Evolutionary conservation across 2,797 vertebrate genomes (phyloP), one percentile per base, ranked within the genome.

Genomic region (Eupleurogrammus muticus): DNA sequence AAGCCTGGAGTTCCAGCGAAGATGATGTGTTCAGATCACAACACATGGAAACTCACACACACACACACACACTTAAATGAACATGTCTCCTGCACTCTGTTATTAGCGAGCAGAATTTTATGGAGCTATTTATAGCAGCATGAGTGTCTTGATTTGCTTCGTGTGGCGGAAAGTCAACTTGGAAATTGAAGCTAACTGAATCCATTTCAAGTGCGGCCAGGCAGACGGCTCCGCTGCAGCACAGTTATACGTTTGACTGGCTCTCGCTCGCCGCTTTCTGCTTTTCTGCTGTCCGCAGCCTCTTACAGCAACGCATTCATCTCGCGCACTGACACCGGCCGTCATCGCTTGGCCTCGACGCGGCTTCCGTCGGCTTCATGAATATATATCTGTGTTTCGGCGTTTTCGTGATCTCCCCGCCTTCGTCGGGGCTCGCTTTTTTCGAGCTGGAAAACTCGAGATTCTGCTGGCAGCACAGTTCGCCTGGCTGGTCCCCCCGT

Each of bases 71-170:
- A 49, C 59, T 56, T 71, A 73, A 89, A 86, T 82, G 73, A 79
- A 59, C 70, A 77, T 79, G 81, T 81, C 79, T 57, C 60, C 76
- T 71, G 62, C 83, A 74, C 81, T 63, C 79, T 75, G 81, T 62
- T 75, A 48, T 88, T 88, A 63, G 72, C 81, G 16, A 79, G 81
- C 52, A 71, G 72, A 78, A 72, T 71, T 86, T 72, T 49, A 81
- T 73, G 42, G 36, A 70, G 2, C 87, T 91, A 77, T 89, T 91
- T 83, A 73, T 85, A 92, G 89, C 35, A 55, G 44, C 20, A 20
- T 70, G 67, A 85, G 79, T 81, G 55, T 84, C 85, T n/a, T 86
- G 87, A 90, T 87, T 77, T 90, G 90, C 86, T 90, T 83, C 71
- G 60, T 62, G 79, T 76, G 89, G 84, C 84, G 67, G 83, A 78